phyloP scores from a whole-genome alignment of 2,888 invertebrate species.

The Drosophila diplacantha region DNA sequence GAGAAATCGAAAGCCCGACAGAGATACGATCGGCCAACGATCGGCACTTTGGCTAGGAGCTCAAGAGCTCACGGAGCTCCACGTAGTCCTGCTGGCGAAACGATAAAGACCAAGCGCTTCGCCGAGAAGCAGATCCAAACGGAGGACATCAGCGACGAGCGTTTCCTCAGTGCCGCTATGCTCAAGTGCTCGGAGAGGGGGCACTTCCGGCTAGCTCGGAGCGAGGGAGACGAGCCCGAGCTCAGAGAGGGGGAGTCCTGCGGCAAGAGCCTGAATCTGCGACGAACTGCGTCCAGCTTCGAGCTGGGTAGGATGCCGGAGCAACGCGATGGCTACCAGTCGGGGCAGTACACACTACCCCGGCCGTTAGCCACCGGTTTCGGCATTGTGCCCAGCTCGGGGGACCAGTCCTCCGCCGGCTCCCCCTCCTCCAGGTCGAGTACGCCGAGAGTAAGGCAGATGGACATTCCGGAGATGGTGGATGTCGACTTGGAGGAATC shows the following conservation, averaged over 20 bases:
- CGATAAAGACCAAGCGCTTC: not conserved
- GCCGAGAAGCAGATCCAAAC: slow-evolving; percentile 59
- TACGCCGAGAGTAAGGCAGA: slow-evolving; percentile 32
- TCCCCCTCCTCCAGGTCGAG: not conserved
- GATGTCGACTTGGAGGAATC: slow-evolving; percentile 51
- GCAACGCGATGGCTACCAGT: slow-evolving; percentile 36
- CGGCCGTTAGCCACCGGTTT: slow-evolving; percentile 23
- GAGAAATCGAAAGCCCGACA: slow-evolving; percentile 3
- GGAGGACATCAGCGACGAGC: slow-evolving; percentile 53
- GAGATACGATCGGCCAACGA: slow-evolving; percentile 41
- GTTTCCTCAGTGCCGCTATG: slow-evolving; percentile 51
- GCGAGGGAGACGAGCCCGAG: slow-evolving; percentile 47
- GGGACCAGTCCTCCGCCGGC: not conserved
- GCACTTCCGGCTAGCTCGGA: not conserved
- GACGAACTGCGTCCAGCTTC: slow-evolving; percentile 52
- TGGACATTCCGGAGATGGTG: slow-evolving; percentile 53
- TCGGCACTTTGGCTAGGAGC: slow-evolving; percentile 34
- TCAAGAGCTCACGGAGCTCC: slow-evolving; percentile 2
- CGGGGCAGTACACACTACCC: slow-evolving; percentile 39
- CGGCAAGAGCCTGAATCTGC: slow-evolving; percentile 11
- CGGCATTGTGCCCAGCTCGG: slow-evolving; percentile 18
- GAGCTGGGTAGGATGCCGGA: slow-evolving; percentile 50
- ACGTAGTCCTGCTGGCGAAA: not conserved
- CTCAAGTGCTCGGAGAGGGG: slow-evolving; percentile 43
- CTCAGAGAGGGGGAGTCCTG: not conserved